phyloP scores from a whole-genome alignment of 92 coral and sea anemone genomes.

The Isaurus tuberculatus region DNA sequence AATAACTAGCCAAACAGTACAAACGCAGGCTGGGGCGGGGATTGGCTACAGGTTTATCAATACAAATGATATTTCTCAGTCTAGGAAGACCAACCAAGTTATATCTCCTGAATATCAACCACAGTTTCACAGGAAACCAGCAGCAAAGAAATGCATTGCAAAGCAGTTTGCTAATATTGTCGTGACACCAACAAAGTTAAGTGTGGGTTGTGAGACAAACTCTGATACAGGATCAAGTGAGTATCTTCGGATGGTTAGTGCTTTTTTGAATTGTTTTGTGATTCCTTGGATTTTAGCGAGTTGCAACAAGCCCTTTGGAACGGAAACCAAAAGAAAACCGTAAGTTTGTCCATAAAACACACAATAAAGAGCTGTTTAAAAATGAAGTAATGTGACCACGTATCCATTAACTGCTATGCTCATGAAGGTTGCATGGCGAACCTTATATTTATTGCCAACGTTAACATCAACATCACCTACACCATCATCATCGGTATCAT shows the following conservation, averaged over 20 bases:
- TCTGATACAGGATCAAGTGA: neutral
- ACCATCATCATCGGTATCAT: no score
- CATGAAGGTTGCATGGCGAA: no score
- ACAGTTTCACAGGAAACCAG: neutral
- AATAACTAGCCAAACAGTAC: neutral
- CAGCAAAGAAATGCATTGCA: constrained; percentile 42
- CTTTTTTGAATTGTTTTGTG: no score
- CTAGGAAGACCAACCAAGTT: constrained; percentile 14
- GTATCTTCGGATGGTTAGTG: neutral
- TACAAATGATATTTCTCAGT: neutral
- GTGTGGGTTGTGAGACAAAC: neutral
- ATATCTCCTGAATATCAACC: constrained; percentile 13
- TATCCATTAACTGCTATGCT: no score
- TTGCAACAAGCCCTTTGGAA: no score
- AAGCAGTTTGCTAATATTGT: constrained; percentile 12
- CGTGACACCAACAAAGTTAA: neutral
- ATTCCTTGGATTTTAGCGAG: no score
- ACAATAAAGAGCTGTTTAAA: no score
- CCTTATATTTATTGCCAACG: no score
- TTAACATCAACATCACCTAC: no score
- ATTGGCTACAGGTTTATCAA: neutral
- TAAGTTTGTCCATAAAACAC: no score
- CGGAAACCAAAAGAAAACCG: no score
- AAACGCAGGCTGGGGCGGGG: neutral
- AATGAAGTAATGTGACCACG: no score